Base-by-base conservation (phyloP, 2,888 invertebrate genomes). In the Nymphalis polychloros region DNA sequence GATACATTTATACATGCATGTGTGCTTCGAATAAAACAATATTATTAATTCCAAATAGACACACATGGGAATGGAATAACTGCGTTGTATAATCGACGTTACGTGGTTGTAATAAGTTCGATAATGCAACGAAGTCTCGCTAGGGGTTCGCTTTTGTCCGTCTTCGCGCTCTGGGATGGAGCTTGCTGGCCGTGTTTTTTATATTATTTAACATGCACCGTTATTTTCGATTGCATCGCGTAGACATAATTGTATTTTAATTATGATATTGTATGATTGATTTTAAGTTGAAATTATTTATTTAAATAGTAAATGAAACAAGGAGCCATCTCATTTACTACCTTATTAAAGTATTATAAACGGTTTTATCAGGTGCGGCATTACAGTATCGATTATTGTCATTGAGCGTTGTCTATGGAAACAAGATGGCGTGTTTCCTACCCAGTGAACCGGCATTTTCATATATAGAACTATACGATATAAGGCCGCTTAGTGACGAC, bases 91-190 rank as follows among this genome's bases (percentile, higher is more conserved):
- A 68, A 68, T 68, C 63, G 59, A 70, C 60, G 41, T 23, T 65
- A 27, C 19, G 17, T 6, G 19, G 27, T 47, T 27, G 57, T 27
- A n/a, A 64, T 68, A 72, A 59, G 46, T 63, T 67, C 35, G 67
- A 67, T 70, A 64, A 72, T 71, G 57, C 61, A 48, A 64, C 65
- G 70, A 67, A 61, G 64, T 68, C 49, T 72, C 67, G 67, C 69
- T 47, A 70, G 70, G 70, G 75, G 64, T 73, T 31, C 71, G 87
- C 85, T 88, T 88, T 71, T 83, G 81, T 86, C 81, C 75, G 79
- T 79, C 76, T 78, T 75, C 78, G 70, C 79, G 85, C 89, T 86
- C 85, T 81, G 88, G 88, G 87, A 80, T 84, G 89, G 89, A 85
- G 89, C 89, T 89, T 89, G 88, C 89, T 88, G 89, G 85, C 86